Base-by-base conservation (phyloP, 1,140 invertebrate species). In the Phymorhynchus buccinoides region DNA sequence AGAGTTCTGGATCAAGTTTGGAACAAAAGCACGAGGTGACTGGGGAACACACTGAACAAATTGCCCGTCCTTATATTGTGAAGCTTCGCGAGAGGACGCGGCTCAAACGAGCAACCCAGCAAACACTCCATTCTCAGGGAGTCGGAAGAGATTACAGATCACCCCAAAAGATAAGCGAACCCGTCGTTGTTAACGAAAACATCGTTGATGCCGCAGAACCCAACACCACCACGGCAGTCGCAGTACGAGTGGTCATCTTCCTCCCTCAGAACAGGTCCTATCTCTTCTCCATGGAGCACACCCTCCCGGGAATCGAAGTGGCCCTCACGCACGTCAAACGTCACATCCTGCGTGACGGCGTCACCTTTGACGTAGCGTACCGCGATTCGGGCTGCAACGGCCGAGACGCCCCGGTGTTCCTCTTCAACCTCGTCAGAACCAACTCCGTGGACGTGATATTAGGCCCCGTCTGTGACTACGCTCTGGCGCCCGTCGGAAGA, bases 391-490 rank as follows among this genome's bases (percentile, higher is more conserved):
- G 91, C 4, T 94, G 93, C 80, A 92, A 91, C 39, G 89, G 90
- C 52, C 88, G 89, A n/a, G 80, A 89, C 27, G 92, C 92, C 0
- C 92, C 93, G 1, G 86, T 93, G 1, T 87, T 88, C 27, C 93
- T 93, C 0, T 88, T 93, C 41, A 86, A 90, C 62, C 87, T 90
- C 30, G 90, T 90, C 84, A 87, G 90, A 66, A 83, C 89, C 22
- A 85, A 88, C 32, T 75, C 56, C 52, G 89, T 86, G n/a, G 71
- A 80, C 93, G 96, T 96, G 0, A 97, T 98, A 90, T 95, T 98
- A 88, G 98, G 97, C 0, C 96, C 97, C 0, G 96, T 97, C 1
- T 98, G 97, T 93, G 97, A 98, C 89, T 98, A 98, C 93, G 97
- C 96, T 6, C 95, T 98, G 80, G 97, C 97, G 0, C 97, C 97